phyloP scores from a whole-genome alignment of 1,140 invertebrate species.

The Atta texana region DNA sequence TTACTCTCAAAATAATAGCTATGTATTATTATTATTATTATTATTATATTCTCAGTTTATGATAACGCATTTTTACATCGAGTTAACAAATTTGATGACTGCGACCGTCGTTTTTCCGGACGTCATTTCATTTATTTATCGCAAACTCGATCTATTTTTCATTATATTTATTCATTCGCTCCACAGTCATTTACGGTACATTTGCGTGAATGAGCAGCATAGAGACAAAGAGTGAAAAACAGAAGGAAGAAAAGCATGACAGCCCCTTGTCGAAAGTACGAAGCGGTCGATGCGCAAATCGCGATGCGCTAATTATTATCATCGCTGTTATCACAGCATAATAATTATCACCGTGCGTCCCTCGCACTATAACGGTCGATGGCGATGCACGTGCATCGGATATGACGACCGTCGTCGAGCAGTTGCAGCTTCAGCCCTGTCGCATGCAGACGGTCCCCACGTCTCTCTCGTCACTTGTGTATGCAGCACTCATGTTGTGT shows the following conservation, averaged over 20 bases:
- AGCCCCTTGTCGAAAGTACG: not conserved
- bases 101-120: not conserved
- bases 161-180: not conserved
- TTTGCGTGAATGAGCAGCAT: not conserved
- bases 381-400: constrained; percentile 57
- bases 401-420: constrained; percentile 45
- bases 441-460: constrained; percentile 50
- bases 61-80: not conserved
- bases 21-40: not conserved
- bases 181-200: not conserved
- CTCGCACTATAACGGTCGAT: constrained; percentile 9
- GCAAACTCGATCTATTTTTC: constrained; percentile 20
- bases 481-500: not conserved
- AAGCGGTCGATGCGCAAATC: constrained; percentile 39
- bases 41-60: not conserved
- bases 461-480: constrained; percentile 20
- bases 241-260: not conserved
- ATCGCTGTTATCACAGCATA: constrained; percentile 18
- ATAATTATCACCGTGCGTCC: constrained; percentile 7
- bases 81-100: constrained; percentile 12
- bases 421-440: constrained; percentile 58
- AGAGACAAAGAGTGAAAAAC: not conserved
- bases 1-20: not conserved
- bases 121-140: constrained; percentile 10
- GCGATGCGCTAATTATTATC: constrained; percentile 9